Evolutionary conservation across 2,797 vertebrate species (phyloP).

Genomic region (Perodicticus potto): DNA sequence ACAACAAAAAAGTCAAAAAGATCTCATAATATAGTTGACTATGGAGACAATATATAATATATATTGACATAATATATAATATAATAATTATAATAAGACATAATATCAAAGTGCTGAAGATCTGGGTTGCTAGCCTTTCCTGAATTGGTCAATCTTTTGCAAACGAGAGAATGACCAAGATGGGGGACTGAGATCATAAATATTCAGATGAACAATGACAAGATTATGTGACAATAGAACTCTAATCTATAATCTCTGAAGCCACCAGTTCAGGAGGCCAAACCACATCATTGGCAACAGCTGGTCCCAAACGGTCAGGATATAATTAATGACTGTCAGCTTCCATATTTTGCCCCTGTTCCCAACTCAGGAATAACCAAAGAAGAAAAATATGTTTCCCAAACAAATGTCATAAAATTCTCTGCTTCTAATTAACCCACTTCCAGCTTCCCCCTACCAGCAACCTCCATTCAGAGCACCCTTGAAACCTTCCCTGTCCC

Average conservation of each 20-base stretch:
- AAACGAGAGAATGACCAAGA: background rate
- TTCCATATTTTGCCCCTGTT: background rate
- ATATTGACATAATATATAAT: no score
- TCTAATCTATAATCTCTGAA: background rate
- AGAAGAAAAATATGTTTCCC: background rate
- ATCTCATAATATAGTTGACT: background rate
- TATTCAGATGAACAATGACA: background rate
- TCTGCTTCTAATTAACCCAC: background rate
- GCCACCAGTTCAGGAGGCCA: background rate
- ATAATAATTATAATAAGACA: no score
- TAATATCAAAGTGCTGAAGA: background rate
- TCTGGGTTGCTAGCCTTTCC: background rate
- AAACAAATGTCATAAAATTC: background rate
- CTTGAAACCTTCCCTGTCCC: background rate
- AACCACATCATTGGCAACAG: background rate
- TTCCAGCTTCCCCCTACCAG: background rate
- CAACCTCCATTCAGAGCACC: background rate
- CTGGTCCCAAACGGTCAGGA: background rate
- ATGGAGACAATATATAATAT: no score
- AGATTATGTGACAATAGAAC: background rate
- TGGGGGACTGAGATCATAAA: background rate
- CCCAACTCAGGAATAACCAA: background rate
- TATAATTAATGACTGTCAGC: background rate
- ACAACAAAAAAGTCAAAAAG: background rate
- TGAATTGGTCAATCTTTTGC: background rate